Evolutionary conservation across 2,888 invertebrate genomes (phyloP).

Genomic region (Chalcis sispes): DNA sequence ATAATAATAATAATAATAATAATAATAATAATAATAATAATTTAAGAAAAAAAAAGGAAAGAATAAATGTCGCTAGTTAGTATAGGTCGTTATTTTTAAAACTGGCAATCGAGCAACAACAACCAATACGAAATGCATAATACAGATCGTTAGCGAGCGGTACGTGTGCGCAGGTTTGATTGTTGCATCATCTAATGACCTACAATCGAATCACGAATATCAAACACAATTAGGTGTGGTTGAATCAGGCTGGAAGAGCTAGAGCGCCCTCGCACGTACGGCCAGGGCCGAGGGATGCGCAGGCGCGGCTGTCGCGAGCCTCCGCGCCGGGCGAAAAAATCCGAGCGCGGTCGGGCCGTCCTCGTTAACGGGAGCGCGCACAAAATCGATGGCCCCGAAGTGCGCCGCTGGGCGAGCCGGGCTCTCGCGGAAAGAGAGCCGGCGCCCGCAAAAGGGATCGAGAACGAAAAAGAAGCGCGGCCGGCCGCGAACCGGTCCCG

Average conservation of each 20-base stretch:
- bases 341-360: constrained; percentile 30
- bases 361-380: neutral
- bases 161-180: constrained; percentile 37
- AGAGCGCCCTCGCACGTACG: neutral
- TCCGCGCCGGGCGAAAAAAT: constrained; percentile 36
- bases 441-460: neutral
- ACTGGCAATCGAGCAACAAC: constrained; percentile 24
- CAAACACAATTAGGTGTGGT: constrained; percentile 45
- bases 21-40: too few species aligned
- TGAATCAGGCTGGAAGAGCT: constrained; percentile 14
- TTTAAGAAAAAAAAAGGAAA: too few species aligned
- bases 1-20: too few species aligned
- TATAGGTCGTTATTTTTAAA: neutral
- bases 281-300: too few species aligned
- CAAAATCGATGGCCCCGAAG: constrained; percentile 21
- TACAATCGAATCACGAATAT: constrained; percentile 45
- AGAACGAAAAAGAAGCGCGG: constrained; percentile 10
- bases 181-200: constrained; percentile 50
- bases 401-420: neutral
- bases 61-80: neutral
- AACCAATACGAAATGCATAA: constrained; percentile 31
- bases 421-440: constrained; percentile 23
- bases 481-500: too few species aligned
- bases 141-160: constrained; percentile 39
- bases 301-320: neutral